Evolutionary conservation across 2,888 invertebrate species (phyloP), one percentile per base, ranked within the genome.

Genomic region (Panzeria rudis): DNA sequence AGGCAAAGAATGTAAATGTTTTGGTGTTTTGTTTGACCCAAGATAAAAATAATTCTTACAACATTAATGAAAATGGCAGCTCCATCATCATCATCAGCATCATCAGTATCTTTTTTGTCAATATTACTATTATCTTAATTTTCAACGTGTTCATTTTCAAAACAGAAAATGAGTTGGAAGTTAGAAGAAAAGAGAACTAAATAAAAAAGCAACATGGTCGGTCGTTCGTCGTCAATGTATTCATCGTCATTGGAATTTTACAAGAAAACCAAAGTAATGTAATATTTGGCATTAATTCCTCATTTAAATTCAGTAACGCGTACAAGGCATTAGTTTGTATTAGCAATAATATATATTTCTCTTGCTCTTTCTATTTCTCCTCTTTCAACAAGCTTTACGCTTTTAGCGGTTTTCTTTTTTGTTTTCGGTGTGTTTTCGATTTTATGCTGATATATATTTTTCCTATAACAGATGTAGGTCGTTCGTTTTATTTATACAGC

Each of bases 261-360:
- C 54, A 69, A 83, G 80, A 66, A 86, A 87, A 86, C 82, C 75
- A 86, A 87, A 84, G 68, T 83, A 84, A 89, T 89, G 90, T 89
- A 90, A 90, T 90, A 89, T 89, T 89, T 89, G 89, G 86, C 92
- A 92, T 92, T 92, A 92, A 92, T 92, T 92, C 92, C 91, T 91
- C 91, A 92, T 92, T 92, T 92, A 92, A 92, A 92, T 92, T 92
- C 92, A 92, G 90, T 90, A 91, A 89, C 92, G 92, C 92, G 92
- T 92, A 91, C 92, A 89, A 88, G 88, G 91, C 91, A 91, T 91
- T 91, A 91, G 90, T 89, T 85, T 86, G 78, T 85, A 82, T 85
- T 85, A 85, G 85, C 82, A 85, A 71, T 73, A 82, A 85, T 82
- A 82, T 85, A 79, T 82, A 75, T 82, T 71, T 71, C 73, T 50